Base-by-base conservation (phyloP, 2,888 invertebrate species). In the Seira musarum region DNA sequence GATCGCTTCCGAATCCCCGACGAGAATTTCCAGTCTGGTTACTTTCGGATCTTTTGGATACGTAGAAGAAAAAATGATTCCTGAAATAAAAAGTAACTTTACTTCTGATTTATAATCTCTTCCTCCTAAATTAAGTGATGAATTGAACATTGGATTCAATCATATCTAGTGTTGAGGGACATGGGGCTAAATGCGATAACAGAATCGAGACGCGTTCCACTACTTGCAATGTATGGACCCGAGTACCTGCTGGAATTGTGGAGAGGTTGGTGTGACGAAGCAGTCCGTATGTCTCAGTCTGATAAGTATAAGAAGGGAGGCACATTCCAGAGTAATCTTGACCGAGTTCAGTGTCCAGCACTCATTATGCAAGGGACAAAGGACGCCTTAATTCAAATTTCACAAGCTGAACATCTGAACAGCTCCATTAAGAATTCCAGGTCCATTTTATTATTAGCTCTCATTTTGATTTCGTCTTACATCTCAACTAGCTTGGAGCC, bases 301-400 rank as follows among this genome's bases (percentile, higher is more conserved):
- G 63, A 60, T 3, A 61, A 24, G 1, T 69, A 65, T 21, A 64
- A 35, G 10, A 21, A 30, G 10, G 65, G 61, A 21, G 77, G 77
- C 0, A 1, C 64, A 89, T 90, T 68, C 35, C n/a, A 49, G 30
- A 19, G 69, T 3, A 88, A 91, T 40, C 87, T 96, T 57, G 88
- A 90, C 1, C 90, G 92, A 67, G 93, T 96, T 22, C 90, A 90
- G 71, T 94, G 94, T 83, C 94, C 94, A 0, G 94, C 95, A 0
- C 91, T 95, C 21, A 93, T 97, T 84, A 87, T 97, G 64, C 95
- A 96, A 87, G 97, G 97, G 0, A 91, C 92, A 82, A 94, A 94
- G 88, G 97, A 97, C 89, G 92, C 93, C 0, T 90, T 96, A 89
- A 92, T 96, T 1, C 92, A 93, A 1, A 88, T 90, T 22, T 92